phyloP scores from a whole-genome alignment of 2,888 invertebrate genomes.

The Netelia melanura region DNA sequence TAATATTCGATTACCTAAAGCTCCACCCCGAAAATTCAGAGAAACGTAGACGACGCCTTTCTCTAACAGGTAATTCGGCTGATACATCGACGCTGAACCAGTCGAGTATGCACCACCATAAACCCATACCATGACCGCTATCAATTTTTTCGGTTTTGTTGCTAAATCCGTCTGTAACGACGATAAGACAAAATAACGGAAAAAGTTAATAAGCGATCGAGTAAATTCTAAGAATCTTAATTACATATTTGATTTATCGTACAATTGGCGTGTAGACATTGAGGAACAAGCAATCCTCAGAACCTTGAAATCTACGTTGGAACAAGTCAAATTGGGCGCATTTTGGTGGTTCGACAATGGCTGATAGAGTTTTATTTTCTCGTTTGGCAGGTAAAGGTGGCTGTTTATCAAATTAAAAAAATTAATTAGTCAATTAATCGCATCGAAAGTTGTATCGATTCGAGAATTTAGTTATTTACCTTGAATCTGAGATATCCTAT shows the following conservation, averaged over 20 bases:
- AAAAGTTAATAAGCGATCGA: conserved; percentile 9
- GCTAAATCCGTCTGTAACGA: background rate
- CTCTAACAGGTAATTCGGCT: conserved; percentile 74
- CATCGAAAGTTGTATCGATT: background rate
- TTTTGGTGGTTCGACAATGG: background rate
- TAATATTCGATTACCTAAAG: conserved; percentile 66
- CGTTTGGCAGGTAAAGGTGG: too few species aligned
- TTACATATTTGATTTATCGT: conserved; percentile 2
- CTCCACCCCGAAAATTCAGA: conserved; percentile 74
- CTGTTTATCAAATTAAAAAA: too few species aligned
- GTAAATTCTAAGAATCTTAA: too few species aligned
- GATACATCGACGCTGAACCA: conserved; percentile 53
- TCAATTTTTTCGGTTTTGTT: background rate
- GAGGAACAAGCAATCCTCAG: conserved; percentile 59
- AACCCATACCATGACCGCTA: conserved; percentile 74
- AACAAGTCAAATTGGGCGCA: conserved; percentile 44
- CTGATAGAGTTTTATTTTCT: background rate
- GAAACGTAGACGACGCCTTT: conserved; percentile 73
- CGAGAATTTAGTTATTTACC: conserved; percentile 60
- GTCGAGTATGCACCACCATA: conserved; percentile 69
- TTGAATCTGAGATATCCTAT: conserved; percentile 72
- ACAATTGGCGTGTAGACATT: conserved; percentile 52
- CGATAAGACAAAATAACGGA: background rate
- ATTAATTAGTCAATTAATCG: too few species aligned
- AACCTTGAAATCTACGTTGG: conserved; percentile 24